A percentile compares a stretch with the other conserved stretches of the same genome.
These are phyloP conservation scores for Bombycilla garrulus DNA, from an alignment of 2,113 vertebrate genomes.

Conservation along the genomic window DNA sequence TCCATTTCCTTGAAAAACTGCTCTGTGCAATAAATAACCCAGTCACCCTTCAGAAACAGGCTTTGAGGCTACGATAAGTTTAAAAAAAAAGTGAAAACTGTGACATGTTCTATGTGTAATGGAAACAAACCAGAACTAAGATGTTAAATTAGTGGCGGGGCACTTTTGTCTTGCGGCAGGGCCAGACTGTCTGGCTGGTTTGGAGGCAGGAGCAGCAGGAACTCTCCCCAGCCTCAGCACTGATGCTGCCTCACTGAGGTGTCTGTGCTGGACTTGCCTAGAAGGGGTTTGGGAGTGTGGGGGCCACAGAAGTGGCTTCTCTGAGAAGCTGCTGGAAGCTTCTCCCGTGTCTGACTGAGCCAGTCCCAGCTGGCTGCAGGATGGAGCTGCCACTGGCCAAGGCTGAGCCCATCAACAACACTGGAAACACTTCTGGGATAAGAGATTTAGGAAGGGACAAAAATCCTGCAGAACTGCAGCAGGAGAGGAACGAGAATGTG, in stretches of 20 bases:
- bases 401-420: background rate
- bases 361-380: background rate
- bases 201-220: background rate
- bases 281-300: background rate
- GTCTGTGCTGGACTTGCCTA: background rate
- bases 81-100: background rate
- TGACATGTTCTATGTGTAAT: slow-evolving; percentile 8
- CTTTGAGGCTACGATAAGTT: slow-evolving; percentile 17
- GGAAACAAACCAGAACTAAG: slow-evolving; percentile 21
- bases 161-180: background rate
- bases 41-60: background rate
- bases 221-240: background rate
- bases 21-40: background rate
- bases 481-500: background rate
- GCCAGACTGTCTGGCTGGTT: slow-evolving; percentile 2
- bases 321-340: background rate
- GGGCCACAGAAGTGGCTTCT: background rate
- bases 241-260: background rate
- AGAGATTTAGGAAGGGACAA: background rate
- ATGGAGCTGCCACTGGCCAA: rapidly evolving
- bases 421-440: background rate
- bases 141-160: background rate
- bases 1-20: background rate
- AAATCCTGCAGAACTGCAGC: background rate
- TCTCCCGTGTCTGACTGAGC: rapidly evolving